Percentiles rank a stretch among this genome's conserved stretches.
These are phyloP conservation scores for Pammene aurita DNA, from an alignment of 2,888 invertebrate species.

Conservation along the genomic window DNA sequence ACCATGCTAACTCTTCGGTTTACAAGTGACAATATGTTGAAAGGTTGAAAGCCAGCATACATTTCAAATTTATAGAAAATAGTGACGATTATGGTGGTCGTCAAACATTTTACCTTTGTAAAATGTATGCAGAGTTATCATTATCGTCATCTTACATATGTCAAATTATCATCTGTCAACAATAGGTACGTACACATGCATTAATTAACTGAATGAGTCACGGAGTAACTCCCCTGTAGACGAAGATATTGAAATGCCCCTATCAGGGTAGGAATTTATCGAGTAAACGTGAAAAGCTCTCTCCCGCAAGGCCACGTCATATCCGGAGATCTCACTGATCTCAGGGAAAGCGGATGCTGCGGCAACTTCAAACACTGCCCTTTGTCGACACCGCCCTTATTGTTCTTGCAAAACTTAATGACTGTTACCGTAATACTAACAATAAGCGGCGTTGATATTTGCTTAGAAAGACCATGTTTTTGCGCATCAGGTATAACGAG, in stretches of 20 bases:
- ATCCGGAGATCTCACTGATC: conserved; percentile 78
- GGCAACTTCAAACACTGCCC: conserved; percentile 72
- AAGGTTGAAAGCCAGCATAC: too few relatives aligned
- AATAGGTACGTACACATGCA: too few relatives aligned
- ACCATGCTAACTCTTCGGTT: too few relatives aligned
- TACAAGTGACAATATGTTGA: too few relatives aligned
- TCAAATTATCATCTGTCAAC: too few relatives aligned
- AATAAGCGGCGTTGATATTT: conserved; percentile 46
- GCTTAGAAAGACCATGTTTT: conserved; percentile 26
- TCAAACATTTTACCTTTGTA: too few relatives aligned
- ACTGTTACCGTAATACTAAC: conserved; percentile 54
- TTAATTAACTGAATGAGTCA: conserved; percentile 64
- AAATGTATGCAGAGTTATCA: too few relatives aligned
- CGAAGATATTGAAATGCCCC: conserved; percentile 53
- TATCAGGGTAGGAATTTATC: conserved; percentile 73
- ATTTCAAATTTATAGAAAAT: too few relatives aligned
- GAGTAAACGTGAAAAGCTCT: conserved; percentile 78
- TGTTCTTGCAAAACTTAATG: conserved; percentile 72
- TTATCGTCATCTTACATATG: too few relatives aligned
- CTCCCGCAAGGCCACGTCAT: conserved; percentile 74
- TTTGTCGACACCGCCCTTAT: conserved; percentile 73
- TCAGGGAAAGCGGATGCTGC: conserved; percentile 80
- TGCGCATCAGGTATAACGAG: conserved; percentile 6
- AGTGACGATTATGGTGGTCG: too few relatives aligned
- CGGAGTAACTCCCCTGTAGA: conserved; percentile 53